Evolutionary conservation across 2,113 vertebrate species (phyloP), one percentile per base, ranked within the genome.

Genomic region (Ptilorrhoa leucosticta): DNA sequence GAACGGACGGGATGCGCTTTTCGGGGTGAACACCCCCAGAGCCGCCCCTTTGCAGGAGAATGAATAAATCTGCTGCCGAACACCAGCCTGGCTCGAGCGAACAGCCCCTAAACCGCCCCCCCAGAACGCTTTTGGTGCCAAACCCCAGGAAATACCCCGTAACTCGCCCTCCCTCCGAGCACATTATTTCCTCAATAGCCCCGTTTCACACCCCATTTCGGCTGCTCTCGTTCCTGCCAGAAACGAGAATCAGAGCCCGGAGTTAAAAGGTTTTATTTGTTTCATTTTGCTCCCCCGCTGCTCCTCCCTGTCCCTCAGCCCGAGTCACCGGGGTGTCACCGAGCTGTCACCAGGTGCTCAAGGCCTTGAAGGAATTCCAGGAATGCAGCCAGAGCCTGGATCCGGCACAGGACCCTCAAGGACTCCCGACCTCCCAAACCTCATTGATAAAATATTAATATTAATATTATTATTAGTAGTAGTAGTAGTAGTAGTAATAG

Each of bases 61-160:
- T 8, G 17, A 44, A 40, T 2, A 31, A 92, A 66, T 23, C 39
- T 5, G 15, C 24, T 33, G 15, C 7, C 0, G 3, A 90, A 45
- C 76, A 5, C 51, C 64, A 24, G 19, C 2, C 33, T 60, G 72
- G 64, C 84, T 44, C 2, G 0, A 69, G 47, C 37, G 39, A 82
- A 16, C 35, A n/a, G 13, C 54, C 6, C 2, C 11, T 4, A 2
- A 86, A 21, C n/a, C 33, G 58, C 50, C 53, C 35, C 75, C 79
- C 48, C 48, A 1, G 33, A 57, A 15, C 0, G 4, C 27, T 63
- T 13, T 21, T 13, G 64, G 60, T 71, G 77, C 64, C 65, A 15
- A 61, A 83, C 1, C 18, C 2, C 0, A 54, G 68, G 54, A 53
- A 92, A 73, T 3, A 2, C 47, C 13, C 3, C 3, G 1, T 3